Conservation (phyloP, 2,113 vertebrate genomes). For the Puffinus mauretanicus region DNA sequence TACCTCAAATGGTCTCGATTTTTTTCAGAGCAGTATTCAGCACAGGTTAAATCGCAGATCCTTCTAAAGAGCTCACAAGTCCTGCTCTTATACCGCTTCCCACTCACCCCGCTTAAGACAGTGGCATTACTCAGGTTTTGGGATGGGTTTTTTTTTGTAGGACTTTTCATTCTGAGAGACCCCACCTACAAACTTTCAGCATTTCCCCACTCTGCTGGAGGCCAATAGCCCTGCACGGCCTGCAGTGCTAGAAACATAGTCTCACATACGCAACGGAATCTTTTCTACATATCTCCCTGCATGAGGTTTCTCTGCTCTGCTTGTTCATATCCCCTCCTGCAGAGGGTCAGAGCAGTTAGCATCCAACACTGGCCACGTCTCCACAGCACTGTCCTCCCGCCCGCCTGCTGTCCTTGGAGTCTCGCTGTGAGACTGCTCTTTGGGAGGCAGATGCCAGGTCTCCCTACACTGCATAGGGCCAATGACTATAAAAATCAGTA, state of each 20-base stretch:
- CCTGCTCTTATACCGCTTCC: not conserved
- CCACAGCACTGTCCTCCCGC: not conserved
- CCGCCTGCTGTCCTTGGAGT: not conserved
- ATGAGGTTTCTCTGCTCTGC: not conserved
- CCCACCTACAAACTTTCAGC: not conserved
- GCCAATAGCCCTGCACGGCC: not conserved
- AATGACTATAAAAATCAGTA: not conserved
- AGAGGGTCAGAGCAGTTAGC: not conserved
- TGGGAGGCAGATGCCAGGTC: not conserved
- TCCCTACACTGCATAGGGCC: not conserved
- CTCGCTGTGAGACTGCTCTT: not conserved
- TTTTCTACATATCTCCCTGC: not conserved
- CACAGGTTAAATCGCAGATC: not conserved
- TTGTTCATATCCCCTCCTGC: not conserved
- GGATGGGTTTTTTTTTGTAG: not conserved
- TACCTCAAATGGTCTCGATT: not conserved
- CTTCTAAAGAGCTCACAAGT: not conserved
- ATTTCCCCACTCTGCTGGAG: not conserved
- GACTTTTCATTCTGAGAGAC: not conserved
- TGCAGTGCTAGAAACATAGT: not conserved
- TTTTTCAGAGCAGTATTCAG: not conserved
- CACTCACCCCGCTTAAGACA: not conserved
- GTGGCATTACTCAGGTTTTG: not conserved
- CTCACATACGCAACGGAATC: fast-evolving
- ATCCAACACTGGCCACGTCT: not conserved